A percentile compares a stretch with the other conserved stretches of the same genome.
These are phyloP conservation scores for Falcaria lacertinaria DNA, from an alignment of 2,888 invertebrate species.

Conservation along the genomic window DNA sequence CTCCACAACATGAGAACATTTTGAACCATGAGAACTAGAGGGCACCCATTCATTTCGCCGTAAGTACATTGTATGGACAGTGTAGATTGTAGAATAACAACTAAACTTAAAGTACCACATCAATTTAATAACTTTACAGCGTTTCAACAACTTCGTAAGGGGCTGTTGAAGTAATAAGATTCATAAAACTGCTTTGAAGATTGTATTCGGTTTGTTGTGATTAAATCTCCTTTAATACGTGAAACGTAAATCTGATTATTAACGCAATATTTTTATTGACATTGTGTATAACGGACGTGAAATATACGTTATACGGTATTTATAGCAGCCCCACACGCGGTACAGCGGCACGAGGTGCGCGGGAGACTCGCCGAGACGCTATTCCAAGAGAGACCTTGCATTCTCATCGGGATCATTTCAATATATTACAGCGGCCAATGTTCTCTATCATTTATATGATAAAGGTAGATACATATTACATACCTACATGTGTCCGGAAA, in stretches of 20 bases:
- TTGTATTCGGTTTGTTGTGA: no score
- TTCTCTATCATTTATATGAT: neutral
- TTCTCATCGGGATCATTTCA: constrained; percentile 29
- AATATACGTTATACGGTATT: constrained; percentile 59
- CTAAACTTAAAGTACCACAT: no score
- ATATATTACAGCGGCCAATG: constrained; percentile 8
- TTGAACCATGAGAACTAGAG: constrained; percentile 59
- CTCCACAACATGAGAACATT: constrained; percentile 66
- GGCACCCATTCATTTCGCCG: constrained; percentile 39
- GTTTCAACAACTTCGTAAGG: no score
- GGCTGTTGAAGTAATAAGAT: no score
- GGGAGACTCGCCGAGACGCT: constrained; percentile 59
- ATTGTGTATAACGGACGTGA: constrained; percentile 51
- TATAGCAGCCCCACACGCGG: constrained; percentile 75
- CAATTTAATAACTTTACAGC: no score
- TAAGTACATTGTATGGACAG: constrained; percentile 29
- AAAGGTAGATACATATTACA: no score
- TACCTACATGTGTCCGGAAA: no score
- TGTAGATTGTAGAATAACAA: constrained; percentile 11
- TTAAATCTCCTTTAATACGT: no score
- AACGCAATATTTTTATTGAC: constrained; percentile 34
- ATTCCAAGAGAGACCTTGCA: constrained; percentile 70
- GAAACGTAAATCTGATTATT: no score
- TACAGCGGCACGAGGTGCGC: constrained; percentile 52
- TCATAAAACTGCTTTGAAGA: no score